Percentiles rank a stretch among this genome's conserved stretches.
Evolutionary conservation across 2,113 vertebrate genomes (phyloP).

Genomic region (Ciconia boyciana): DNA sequence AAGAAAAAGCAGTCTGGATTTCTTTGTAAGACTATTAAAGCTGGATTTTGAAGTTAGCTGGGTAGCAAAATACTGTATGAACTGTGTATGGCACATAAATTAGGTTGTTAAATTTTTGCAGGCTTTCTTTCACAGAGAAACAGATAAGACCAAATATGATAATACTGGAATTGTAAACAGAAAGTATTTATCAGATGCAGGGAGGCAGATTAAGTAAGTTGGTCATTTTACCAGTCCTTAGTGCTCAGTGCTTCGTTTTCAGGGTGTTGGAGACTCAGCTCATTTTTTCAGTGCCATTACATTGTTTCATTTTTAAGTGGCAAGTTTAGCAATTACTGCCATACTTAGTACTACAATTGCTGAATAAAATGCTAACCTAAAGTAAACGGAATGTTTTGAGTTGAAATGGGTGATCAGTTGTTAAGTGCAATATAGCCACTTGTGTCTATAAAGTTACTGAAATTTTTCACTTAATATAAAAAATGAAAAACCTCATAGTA

Average conservation of each 20-base stretch:
- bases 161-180: slow-evolving; percentile 10
- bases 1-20: background rate
- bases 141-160: background rate
- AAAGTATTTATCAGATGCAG: slow-evolving; percentile 6
- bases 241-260: background rate
- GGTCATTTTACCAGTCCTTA: background rate
- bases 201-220: background rate
- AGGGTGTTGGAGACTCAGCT: background rate
- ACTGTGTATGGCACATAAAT: background rate
- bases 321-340: background rate
- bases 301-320: background rate
- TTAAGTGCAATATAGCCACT: background rate
- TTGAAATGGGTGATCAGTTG: background rate
- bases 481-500: background rate
- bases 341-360: background rate
- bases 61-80: background rate
- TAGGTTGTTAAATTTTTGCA: background rate
- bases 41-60: background rate
- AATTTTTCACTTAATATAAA: background rate
- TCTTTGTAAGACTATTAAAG: background rate
- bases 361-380: background rate
- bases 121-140: background rate
- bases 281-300: background rate
- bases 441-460: background rate
- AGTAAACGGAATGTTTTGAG: background rate